Conservation (phyloP, 2,888 invertebrate species). For the Cyaniris semiargus region DNA sequence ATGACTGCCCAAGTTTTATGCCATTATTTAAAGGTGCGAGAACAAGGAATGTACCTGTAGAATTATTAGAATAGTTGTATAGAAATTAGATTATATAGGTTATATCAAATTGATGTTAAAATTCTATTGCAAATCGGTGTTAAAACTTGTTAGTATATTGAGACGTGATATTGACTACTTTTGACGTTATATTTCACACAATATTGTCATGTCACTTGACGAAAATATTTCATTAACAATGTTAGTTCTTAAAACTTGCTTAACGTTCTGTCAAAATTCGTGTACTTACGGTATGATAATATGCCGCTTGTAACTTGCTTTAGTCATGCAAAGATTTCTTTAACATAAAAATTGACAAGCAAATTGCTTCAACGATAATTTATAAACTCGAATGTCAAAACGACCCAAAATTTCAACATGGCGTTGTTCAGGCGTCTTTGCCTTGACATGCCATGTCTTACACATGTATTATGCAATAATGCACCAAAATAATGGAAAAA, state of each 20-base stretch:
- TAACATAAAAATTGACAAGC: background rate
- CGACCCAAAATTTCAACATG: background rate
- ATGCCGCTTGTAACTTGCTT: background rate
- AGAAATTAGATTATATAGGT: background rate
- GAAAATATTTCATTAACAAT: background rate
- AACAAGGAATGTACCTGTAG: conserved; percentile 3
- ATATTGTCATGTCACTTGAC: background rate
- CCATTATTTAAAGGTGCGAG: conserved; percentile 27
- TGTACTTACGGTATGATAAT: background rate
- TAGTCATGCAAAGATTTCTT: too few relatives aligned
- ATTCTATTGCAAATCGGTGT: background rate
- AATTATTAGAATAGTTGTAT: conserved; percentile 3
- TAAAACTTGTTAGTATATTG: background rate
- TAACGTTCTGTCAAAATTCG: background rate
- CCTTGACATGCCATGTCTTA: background rate
- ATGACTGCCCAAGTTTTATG: conserved; percentile 30
- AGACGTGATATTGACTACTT: background rate
- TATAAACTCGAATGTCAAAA: background rate
- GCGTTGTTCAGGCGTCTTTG: background rate
- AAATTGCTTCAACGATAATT: background rate
- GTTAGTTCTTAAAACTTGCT: background rate
- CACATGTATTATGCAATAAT: background rate
- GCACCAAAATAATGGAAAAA: conserved; percentile 30
- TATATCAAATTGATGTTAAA: conserved; percentile 12
- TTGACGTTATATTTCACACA: background rate